phyloP scores from a whole-genome alignment of 2,113 vertebrate species.

The Todiramphus saurophagus region DNA sequence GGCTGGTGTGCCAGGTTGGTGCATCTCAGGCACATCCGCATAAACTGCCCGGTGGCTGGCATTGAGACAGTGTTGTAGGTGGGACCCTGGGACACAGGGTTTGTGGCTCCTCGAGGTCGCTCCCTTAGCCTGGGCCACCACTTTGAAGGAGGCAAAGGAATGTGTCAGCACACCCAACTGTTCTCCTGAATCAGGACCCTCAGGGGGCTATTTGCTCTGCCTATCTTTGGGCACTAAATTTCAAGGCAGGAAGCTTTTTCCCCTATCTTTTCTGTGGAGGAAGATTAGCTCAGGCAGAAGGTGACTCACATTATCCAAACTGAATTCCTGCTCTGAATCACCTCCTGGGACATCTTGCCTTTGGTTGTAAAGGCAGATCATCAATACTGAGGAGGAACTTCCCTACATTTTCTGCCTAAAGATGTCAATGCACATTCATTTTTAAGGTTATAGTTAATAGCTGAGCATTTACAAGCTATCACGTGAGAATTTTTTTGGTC shows the following conservation, averaged over 20 bases:
- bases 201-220: neutral
- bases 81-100: neutral
- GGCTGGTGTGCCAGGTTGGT: no score
- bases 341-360: neutral
- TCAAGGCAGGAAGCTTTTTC: neutral
- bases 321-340: neutral
- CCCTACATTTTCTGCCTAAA: neutral
- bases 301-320: neutral
- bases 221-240: neutral
- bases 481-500: neutral
- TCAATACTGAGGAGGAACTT: neutral
- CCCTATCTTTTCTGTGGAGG: neutral
- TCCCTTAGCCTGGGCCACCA: neutral
- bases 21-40: accelerated
- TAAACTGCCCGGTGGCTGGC: neutral
- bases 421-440: neutral
- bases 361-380: neutral
- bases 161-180: neutral
- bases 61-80: neutral
- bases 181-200: neutral
- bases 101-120: neutral
- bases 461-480: neutral
- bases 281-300: neutral
- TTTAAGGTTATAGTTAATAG: neutral
- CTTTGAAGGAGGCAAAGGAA: neutral